phyloP scores from a whole-genome alignment of 2,113 vertebrate species.

The Ceratotherium simum region DNA sequence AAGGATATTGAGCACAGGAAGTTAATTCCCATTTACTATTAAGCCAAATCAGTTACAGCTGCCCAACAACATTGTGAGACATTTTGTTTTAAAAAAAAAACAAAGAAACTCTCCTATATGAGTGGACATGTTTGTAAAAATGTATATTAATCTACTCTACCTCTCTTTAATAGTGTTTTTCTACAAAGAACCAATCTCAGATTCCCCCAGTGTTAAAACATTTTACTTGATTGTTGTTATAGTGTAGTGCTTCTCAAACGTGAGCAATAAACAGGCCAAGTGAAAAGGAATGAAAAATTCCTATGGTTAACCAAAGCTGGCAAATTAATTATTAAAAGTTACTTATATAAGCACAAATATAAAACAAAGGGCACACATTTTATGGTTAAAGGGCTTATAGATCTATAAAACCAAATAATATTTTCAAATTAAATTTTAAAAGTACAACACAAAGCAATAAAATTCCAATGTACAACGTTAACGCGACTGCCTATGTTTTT shows the following conservation, averaged over 20 bases:
- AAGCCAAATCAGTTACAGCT: background rate
- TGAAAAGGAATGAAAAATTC: background rate
- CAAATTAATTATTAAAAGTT: slow-evolving; percentile 21
- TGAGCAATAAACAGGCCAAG: background rate
- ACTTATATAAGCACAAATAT: background rate
- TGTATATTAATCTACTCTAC: background rate
- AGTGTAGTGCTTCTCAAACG: background rate
- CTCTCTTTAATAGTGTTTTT: slow-evolving; percentile 22
- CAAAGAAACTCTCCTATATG: background rate
- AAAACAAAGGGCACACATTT: slow-evolving; percentile 5
- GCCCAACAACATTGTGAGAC: background rate
- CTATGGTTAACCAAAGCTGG: background rate
- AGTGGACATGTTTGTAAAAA: background rate
- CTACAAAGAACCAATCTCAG: background rate
- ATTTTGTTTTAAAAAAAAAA: slow-evolving; percentile 33
- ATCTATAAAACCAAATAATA: background rate
- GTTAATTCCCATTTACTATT: slow-evolving; percentile 38
- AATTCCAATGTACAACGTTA: slow-evolving; percentile 21
- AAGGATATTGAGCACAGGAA: background rate
- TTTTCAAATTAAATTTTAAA: slow-evolving; percentile 31
- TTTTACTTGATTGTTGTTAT: background rate
- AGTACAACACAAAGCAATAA: background rate
- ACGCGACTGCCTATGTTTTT: background rate
- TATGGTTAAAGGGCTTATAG: background rate
- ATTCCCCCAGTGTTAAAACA: background rate